Conservation (phyloP, 2,888 invertebrate genomes). For the Sarcophaga subvicina region DNA sequence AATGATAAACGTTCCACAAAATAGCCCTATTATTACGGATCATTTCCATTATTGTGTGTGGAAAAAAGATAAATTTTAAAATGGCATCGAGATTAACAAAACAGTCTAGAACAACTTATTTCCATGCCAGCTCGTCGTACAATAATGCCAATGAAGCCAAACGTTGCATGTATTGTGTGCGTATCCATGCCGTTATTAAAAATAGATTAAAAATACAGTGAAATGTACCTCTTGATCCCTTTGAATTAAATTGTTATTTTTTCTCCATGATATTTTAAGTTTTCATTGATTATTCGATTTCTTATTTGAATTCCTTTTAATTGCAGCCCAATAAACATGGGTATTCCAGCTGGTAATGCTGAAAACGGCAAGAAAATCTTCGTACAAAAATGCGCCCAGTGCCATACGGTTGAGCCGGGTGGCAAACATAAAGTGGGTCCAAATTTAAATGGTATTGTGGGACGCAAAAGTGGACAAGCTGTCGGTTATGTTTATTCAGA, state of each 20-base stretch:
- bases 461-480: constrained; percentile 97
- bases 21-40: not conserved
- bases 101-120: not conserved
- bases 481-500: constrained; percentile 95
- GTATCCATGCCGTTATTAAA: not conserved
- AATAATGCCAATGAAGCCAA: not conserved
- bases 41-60: constrained; percentile 3
- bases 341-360: constrained; percentile 92
- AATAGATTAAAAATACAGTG: not conserved
- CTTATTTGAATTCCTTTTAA: not conserved
- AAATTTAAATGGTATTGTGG: constrained; percentile 94
- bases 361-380: constrained; percentile 99
- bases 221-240: not conserved
- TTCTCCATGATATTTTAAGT: not conserved
- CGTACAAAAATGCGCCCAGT: constrained; percentile 97
- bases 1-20: constrained; percentile 14
- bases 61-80: not conserved
- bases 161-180: not conserved
- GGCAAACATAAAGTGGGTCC: constrained; percentile 99
- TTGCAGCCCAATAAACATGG: constrained; percentile 83
- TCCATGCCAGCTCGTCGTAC: not conserved
- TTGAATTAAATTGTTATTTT: not conserved
- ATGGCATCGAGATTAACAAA: not conserved
- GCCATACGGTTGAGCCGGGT: constrained; percentile 96
- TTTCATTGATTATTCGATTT: not conserved